A percentile compares a stretch with the other conserved stretches of the same genome.
Evolutionary conservation across 2,888 invertebrate genomes (phyloP).

Genomic region (Macrosiphum euphorbiae): DNA sequence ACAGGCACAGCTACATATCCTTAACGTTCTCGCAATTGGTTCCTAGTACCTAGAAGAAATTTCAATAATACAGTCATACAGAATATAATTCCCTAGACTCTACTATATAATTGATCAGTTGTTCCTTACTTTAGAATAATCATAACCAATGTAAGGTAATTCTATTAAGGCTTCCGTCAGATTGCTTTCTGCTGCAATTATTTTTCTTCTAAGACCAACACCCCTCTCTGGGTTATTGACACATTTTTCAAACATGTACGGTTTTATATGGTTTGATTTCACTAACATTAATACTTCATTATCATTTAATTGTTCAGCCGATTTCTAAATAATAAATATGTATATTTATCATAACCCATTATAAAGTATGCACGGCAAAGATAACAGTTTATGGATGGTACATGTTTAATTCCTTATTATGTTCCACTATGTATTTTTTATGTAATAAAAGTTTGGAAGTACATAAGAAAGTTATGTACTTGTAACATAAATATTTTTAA

Average conservation of each 20-base stretch:
- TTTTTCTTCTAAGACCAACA: slow-evolving; percentile 83
- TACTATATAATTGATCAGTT: neutral
- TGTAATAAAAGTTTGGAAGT: neutral
- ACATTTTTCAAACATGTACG: slow-evolving; percentile 88
- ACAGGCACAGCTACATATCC: slow-evolving; percentile 97
- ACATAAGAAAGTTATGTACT: neutral
- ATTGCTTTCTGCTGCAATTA: slow-evolving; percentile 76
- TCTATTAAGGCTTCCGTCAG: slow-evolving; percentile 76
- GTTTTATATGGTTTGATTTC: slow-evolving; percentile 83
- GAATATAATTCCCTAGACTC: neutral
- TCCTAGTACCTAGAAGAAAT: slow-evolving; percentile 77
- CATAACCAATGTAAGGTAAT: slow-evolving; percentile 88
- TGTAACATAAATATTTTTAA: neutral
- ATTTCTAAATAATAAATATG: slow-evolving; percentile 57
- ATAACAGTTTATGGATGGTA: neutral
- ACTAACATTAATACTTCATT: slow-evolving; percentile 88
- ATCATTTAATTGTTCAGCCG: slow-evolving; percentile 72
- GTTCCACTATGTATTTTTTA: neutral
- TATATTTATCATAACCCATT: neutral
- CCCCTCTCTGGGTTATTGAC: slow-evolving; percentile 88
- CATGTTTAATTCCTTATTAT: neutral
- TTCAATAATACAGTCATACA: neutral
- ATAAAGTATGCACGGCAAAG: neutral
- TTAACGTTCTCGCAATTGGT: slow-evolving; percentile 97
- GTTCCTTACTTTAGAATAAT: slow-evolving; percentile 81